These are phyloP conservation scores for Vireo altiloquus DNA, from an alignment of 2,113 vertebrate species.

Conservation along the genomic window DNA sequence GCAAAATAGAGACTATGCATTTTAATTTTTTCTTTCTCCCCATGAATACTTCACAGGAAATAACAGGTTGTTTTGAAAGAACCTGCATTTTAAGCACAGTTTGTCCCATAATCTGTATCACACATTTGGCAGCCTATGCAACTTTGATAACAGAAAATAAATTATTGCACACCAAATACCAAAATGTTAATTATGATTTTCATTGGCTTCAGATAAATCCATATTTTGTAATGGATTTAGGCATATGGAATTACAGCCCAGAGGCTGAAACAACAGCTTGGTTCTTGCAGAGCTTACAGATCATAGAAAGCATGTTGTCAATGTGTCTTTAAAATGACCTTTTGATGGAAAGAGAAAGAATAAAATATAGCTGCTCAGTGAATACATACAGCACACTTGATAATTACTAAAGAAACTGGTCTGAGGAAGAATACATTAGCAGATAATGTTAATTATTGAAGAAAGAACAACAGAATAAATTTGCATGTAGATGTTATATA, in stretches of 20 bases:
- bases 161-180: background rate
- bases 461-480: slow-evolving; percentile 63
- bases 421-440: slow-evolving; percentile 21
- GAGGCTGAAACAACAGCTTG: slow-evolving; percentile 20
- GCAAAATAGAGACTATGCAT: background rate
- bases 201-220: slow-evolving; percentile 22
- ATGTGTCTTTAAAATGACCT: slow-evolving; percentile 42
- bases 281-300: background rate
- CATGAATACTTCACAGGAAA: background rate
- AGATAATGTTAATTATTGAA: slow-evolving; percentile 67
- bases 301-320: background rate
- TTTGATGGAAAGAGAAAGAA: slow-evolving; percentile 14
- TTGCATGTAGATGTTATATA: slow-evolving; percentile 50
- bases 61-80: background rate
- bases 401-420: slow-evolving; percentile 41
- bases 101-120: background rate
- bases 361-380: slow-evolving; percentile 6
- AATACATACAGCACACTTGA: slow-evolving; percentile 13
- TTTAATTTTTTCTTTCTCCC: background rate
- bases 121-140: background rate
- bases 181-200: slow-evolving; percentile 33
- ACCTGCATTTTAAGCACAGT: background rate
- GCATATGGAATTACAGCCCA: background rate
- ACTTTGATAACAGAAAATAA: slow-evolving; percentile 21
- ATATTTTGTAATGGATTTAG: slow-evolving; percentile 10